Conservation (phyloP, 2,797 vertebrate genomes). For the Atherinosoma microstoma region DNA sequence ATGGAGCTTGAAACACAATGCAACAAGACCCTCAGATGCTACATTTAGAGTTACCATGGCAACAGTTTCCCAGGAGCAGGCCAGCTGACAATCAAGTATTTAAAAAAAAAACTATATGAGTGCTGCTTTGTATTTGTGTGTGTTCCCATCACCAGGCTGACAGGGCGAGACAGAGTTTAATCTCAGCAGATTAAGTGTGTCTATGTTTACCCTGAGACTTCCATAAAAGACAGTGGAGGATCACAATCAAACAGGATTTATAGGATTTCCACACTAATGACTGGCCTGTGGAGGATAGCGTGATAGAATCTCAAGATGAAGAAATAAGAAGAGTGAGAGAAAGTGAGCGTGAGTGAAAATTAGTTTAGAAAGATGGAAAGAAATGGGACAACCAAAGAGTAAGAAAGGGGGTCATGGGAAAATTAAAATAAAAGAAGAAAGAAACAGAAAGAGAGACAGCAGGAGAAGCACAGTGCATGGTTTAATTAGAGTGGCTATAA, state of each 20-base stretch:
- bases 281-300: slow-evolving; percentile 44
- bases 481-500: slow-evolving; percentile 83
- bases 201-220: slow-evolving; percentile 67
- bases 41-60: slow-evolving; percentile 76
- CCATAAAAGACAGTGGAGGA: slow-evolving; percentile 58
- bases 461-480: slow-evolving; percentile 64
- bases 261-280: slow-evolving; percentile 59
- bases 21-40: slow-evolving; percentile 59
- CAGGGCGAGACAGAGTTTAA: slow-evolving; percentile 72
- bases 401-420: slow-evolving; percentile 61
- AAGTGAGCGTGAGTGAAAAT: slow-evolving; percentile 29
- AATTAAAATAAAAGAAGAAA: slow-evolving; percentile 45
- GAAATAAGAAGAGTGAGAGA: slow-evolving; percentile 1
- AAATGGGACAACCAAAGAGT: slow-evolving; percentile 39
- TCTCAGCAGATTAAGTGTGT: slow-evolving; percentile 74
- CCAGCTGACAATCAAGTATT: slow-evolving; percentile 78
- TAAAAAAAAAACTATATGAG: slow-evolving; percentile 40
- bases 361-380: slow-evolving; percentile 19
- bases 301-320: slow-evolving; percentile 28
- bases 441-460: slow-evolving; percentile 61
- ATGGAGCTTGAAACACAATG: slow-evolving; percentile 44
- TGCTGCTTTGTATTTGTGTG: slow-evolving; percentile 39
- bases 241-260: slow-evolving; percentile 66
- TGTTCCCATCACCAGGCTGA: slow-evolving; percentile 64
- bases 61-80: slow-evolving; percentile 68